These are phyloP conservation scores for Chiloscyllium plagiosum DNA, from an alignment of 2,113 vertebrate species.

Conservation along the genomic window DNA sequence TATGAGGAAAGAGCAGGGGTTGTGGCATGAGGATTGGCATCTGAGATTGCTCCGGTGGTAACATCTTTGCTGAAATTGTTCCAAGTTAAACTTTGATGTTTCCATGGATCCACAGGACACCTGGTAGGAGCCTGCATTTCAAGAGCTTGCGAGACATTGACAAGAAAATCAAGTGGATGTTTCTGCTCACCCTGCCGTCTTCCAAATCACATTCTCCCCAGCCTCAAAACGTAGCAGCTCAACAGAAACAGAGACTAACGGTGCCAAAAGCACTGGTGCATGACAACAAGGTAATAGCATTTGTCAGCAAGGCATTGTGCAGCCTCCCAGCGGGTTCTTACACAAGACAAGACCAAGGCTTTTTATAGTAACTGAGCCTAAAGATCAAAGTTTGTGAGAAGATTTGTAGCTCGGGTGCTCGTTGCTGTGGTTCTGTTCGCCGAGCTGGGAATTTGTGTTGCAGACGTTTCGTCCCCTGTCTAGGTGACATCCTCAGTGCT, in stretches of 20 bases:
- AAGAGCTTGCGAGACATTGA: not conserved
- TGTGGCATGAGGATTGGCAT: not conserved
- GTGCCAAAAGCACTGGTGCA: not conserved
- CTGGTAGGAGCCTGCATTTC: not conserved
- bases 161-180: not conserved
- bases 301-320: conserved; percentile 3
- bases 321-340: not conserved
- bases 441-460: too few relatives aligned
- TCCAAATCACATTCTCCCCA: not conserved
- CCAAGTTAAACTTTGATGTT: not conserved
- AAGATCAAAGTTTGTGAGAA: too few relatives aligned
- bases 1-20: too few relatives aligned
- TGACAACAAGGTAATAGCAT: not conserved
- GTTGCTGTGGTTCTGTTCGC: too few relatives aligned
- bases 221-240: not conserved
- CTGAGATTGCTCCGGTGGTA: not conserved
- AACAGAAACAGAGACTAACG: not conserved
- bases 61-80: not conserved
- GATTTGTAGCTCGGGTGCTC: too few relatives aligned
- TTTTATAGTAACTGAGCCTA: not conserved
- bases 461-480: too few relatives aligned
- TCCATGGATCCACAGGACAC: not conserved
- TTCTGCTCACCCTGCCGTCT: not conserved
- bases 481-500: too few relatives aligned
- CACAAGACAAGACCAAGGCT: not conserved